Percentiles rank a stretch among this genome's conserved stretches.
These are phyloP conservation scores for Drosophila prosaltans DNA, from an alignment of 1,140 invertebrate species.

Conservation along the genomic window DNA sequence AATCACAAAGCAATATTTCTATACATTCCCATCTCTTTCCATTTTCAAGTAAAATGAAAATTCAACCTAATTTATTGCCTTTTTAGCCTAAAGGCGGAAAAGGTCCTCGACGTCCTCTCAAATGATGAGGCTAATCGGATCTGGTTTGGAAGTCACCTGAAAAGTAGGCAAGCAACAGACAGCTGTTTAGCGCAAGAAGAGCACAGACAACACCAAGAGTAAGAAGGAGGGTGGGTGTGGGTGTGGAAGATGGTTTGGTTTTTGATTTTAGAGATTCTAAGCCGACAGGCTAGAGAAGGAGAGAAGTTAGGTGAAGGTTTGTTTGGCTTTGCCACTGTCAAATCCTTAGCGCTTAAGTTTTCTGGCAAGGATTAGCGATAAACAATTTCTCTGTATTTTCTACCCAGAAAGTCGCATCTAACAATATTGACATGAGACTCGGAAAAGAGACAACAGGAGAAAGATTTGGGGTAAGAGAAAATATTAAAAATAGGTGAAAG, in stretches of 20 bases:
- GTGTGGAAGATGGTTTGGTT: conserved; percentile 27
- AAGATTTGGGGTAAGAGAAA: background rate
- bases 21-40: conserved; percentile 28
- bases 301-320: conserved; percentile 8
- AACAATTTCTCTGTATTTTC: conserved; percentile 7
- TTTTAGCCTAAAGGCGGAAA: conserved; percentile 33
- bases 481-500: background rate
- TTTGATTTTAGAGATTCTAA: conserved; percentile 70
- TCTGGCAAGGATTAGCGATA: conserved; percentile 46
- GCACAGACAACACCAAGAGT: too few relatives aligned
- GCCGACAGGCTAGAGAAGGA: conserved; percentile 56
- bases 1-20: conserved; percentile 58
- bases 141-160: conserved; percentile 31
- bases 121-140: conserved; percentile 77
- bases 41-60: conserved; percentile 43
- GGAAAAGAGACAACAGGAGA: background rate
- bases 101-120: conserved; percentile 37
- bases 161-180: conserved; percentile 74
- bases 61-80: conserved; percentile 74
- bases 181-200: conserved; percentile 51
- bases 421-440: conserved; percentile 15
- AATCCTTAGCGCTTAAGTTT: conserved; percentile 57
- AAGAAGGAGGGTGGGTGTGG: background rate
- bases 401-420: background rate
- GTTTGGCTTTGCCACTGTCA: conserved; percentile 36